These are phyloP conservation scores for Piliocolobus tephrosceles DNA, from an alignment of 2,113 vertebrate species.

Conservation along the genomic window DNA sequence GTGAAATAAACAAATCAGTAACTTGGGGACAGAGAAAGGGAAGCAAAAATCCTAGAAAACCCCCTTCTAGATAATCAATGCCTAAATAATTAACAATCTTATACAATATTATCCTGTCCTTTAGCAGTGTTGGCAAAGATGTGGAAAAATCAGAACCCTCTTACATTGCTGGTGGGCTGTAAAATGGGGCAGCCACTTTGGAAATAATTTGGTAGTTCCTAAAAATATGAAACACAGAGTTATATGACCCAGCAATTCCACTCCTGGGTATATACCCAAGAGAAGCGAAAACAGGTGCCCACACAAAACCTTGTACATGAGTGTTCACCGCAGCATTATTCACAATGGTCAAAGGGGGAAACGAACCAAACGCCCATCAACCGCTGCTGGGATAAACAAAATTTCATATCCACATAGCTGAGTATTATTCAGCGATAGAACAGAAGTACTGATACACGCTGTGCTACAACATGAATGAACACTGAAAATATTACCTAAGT, in stretches of 20 bases:
- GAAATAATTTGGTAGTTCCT: not conserved
- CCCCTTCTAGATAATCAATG: not conserved
- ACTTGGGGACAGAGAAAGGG: constrained; percentile 9
- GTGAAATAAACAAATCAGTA: constrained; percentile 18
- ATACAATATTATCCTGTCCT: not conserved
- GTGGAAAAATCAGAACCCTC: not conserved
- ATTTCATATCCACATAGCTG: not conserved
- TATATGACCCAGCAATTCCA: not conserved
- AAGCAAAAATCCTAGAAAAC: constrained; percentile 26
- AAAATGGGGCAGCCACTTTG: not conserved
- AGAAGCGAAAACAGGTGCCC: not conserved
- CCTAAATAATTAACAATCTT: not conserved
- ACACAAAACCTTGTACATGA: not conserved
- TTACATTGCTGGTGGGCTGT: not conserved
- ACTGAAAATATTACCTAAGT: not conserved
- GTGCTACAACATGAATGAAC: not conserved
- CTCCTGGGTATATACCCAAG: not conserved
- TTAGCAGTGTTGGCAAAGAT: not conserved
- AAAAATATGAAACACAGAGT: not conserved
- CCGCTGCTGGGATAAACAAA: not conserved
- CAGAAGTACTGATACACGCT: not conserved
- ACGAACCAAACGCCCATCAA: not conserved
- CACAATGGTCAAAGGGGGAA: not conserved
- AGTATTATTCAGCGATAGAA: not conserved
- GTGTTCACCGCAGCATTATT: not conserved